Evolutionary conservation across 2,113 vertebrate species (phyloP), one percentile per base, ranked within the genome.

Genomic region (Gallinago undulata): DNA sequence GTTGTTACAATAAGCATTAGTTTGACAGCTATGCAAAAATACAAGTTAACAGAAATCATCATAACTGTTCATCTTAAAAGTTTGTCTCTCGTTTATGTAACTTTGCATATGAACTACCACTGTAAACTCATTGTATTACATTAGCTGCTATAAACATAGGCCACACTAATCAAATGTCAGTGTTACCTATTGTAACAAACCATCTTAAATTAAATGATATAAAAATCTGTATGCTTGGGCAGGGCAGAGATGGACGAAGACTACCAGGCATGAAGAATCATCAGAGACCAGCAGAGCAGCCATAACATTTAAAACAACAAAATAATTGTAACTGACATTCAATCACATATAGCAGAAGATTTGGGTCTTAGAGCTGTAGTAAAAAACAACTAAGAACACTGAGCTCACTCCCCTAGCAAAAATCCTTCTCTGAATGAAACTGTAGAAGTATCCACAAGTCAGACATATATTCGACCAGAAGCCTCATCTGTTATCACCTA

Each of bases 1-100:
- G 35, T 53, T 66, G 35, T 78, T 77, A 92, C 39, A 80, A 87
- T 45, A 88, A 73, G 47, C 28, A 53, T 55, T 66, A 76, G 55
- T 67, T 86, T 88, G 73, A 91, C 69, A 93, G 73, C 35, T 68
- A 56, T 28, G 60, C 53, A 93, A 93, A 96, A 95, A 87, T 5
- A 45, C 13, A 43, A 88, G 51, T 74, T 4, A 84, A 90, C 76
- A 68, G 39, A 83, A 47, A 11, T 41, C 24, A 64, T 57, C 37
- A 31, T 41, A 94, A 70, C 9, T 3, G 1, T 27, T 87, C 70
- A 74, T 43, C 23, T 63, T 41, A 35, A 33, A 87, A 82, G 55
- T 84, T 2, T 45, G 30, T 47, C 17, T 77, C 45, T 10, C 33
- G 53, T 50, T 75, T 74, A 55, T 0, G 2, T 51, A 90, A 67